These are phyloP conservation scores for Acleris emargana DNA, from an alignment of 2,888 invertebrate species.

Conservation along the genomic window DNA sequence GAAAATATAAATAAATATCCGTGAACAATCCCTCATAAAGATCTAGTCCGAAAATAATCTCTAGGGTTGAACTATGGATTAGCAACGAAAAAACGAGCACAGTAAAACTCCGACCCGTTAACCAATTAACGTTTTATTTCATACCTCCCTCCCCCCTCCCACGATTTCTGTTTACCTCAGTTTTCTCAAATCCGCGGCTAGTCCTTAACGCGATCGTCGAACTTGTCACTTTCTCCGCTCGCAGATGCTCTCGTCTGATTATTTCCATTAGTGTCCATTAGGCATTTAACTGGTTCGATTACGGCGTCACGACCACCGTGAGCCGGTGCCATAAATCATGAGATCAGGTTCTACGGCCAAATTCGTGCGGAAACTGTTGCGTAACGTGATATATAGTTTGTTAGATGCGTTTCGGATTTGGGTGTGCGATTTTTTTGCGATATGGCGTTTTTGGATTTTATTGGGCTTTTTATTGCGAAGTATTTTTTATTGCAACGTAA, in stretches of 20 bases:
- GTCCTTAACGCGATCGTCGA: constrained; percentile 60
- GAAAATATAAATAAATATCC: too few species aligned
- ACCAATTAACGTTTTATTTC: too few species aligned
- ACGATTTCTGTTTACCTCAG: background rate
- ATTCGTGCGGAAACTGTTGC: constrained; percentile 58
- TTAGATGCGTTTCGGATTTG: constrained; percentile 22
- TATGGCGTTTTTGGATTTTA: background rate
- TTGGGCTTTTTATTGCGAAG: background rate
- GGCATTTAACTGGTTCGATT: constrained; percentile 80
- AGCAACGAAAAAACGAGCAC: too few species aligned
- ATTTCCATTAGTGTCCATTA: constrained; percentile 82
- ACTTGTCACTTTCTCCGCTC: constrained; percentile 74
- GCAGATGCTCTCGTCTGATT: constrained; percentile 75
- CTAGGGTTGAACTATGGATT: too few species aligned
- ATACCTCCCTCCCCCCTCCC: too few species aligned
- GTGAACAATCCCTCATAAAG: too few species aligned
- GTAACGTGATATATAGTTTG: constrained; percentile 47
- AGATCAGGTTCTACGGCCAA: constrained; percentile 54
- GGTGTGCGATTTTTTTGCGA: constrained; percentile 5
- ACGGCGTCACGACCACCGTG: constrained; percentile 71
- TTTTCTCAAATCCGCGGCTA: constrained; percentile 38
- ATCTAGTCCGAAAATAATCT: too few species aligned
- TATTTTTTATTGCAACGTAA: background rate
- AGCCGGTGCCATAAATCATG: constrained; percentile 74
- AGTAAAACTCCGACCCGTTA: too few species aligned